A percentile compares a stretch with the other conserved stretches of the same genome.
Conservation (phyloP, 2,888 invertebrate species). For the Agrotis segetum region DNA sequence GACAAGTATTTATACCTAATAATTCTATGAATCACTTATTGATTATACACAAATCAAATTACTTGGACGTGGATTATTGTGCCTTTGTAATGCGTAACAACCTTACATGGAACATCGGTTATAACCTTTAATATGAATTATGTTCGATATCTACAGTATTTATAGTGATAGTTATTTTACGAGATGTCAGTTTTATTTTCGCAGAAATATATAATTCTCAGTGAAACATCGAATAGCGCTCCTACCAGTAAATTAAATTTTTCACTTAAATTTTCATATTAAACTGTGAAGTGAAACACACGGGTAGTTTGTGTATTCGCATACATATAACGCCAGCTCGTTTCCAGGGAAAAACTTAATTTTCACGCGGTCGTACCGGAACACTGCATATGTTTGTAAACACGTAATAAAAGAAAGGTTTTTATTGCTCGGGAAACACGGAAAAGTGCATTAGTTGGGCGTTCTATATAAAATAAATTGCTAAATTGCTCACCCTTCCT, state of each 20-base stretch:
- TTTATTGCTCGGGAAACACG: slow-evolving; percentile 69
- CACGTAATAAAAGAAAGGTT: slow-evolving; percentile 74
- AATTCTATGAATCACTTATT: slow-evolving; percentile 47
- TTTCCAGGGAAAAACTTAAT: slow-evolving; percentile 74
- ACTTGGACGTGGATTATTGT: slow-evolving; percentile 23
- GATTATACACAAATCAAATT: slow-evolving; percentile 46
- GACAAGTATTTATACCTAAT: slow-evolving; percentile 31
- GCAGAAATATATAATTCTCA: slow-evolving; percentile 3
- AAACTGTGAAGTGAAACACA: slow-evolving; percentile 63
- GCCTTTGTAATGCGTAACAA: slow-evolving; percentile 24
- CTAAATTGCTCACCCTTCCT: slow-evolving; percentile 32
- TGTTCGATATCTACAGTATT: background rate
- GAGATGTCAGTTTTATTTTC: slow-evolving; percentile 22
- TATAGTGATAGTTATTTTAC: slow-evolving; percentile 3
- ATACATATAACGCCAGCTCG: slow-evolving; percentile 45
- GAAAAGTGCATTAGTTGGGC: slow-evolving; percentile 67
- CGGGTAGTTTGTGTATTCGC: slow-evolving; percentile 48
- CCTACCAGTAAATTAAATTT: slow-evolving; percentile 70
- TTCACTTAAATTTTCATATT: slow-evolving; percentile 71
- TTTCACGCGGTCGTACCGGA: slow-evolving; percentile 73
- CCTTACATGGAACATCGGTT: slow-evolving; percentile 6
- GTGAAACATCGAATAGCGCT: slow-evolving; percentile 29
- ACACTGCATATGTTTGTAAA: slow-evolving; percentile 76
- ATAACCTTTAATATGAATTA: background rate
- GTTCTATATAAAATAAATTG: slow-evolving; percentile 62